phyloP scores from a whole-genome alignment of 2,797 vertebrate species.

The Catostomus latipinnis region DNA sequence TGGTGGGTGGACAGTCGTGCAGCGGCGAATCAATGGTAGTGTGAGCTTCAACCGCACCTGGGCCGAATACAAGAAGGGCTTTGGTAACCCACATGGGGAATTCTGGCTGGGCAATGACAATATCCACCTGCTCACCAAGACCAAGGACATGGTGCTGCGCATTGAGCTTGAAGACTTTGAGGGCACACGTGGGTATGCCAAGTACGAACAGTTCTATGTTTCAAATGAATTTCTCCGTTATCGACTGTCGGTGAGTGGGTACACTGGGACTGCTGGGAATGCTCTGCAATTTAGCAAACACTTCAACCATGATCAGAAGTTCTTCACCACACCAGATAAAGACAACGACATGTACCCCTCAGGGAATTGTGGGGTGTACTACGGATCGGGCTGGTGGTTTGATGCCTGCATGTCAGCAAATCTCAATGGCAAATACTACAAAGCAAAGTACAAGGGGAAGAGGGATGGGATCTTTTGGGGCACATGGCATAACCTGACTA shows the following conservation, averaged over 20 bases:
- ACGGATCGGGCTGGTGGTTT: constrained; percentile 99
- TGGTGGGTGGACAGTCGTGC: constrained; percentile 93
- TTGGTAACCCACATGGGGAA: constrained; percentile 87
- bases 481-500: constrained; percentile 88
- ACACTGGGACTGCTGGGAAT: constrained; percentile 91
- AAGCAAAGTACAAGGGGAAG: constrained; percentile 91
- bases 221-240: constrained; percentile 92
- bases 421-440: constrained; percentile 97
- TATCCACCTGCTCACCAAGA: constrained; percentile 92
- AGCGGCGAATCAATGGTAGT: constrained; percentile 87
- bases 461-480: constrained; percentile 97
- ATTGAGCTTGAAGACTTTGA: constrained; percentile 95
- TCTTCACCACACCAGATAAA: constrained; percentile 91
- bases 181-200: constrained; percentile 85
- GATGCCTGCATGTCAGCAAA: constrained; percentile 97
- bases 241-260: constrained; percentile 85
- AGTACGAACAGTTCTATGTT: constrained; percentile 91
- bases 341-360: constrained; percentile 93
- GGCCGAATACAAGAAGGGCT: constrained; percentile 92
- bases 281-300: constrained; percentile 87
- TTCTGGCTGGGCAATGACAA: constrained; percentile 97
- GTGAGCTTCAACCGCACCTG: constrained; percentile 92
- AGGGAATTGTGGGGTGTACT: constrained; percentile 92
- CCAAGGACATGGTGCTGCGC: constrained; percentile 89
- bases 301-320: constrained; percentile 94